Base-by-base conservation (phyloP, 2,113 vertebrate genomes). In the Pachypanchax playfairii region DNA sequence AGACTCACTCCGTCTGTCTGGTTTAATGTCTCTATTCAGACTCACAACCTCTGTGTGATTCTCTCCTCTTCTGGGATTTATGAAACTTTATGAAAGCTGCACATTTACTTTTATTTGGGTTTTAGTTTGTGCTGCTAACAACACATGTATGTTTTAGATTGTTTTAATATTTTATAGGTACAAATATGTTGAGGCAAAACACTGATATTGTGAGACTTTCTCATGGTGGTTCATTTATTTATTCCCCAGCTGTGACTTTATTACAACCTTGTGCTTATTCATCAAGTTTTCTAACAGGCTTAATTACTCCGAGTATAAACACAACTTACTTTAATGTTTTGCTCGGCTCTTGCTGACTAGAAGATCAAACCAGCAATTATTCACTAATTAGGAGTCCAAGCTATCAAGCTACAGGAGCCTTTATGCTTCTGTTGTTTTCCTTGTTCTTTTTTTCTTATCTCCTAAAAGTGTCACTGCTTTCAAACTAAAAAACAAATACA, bases 271-370 rank as follows among this genome's bases (percentile, higher is more conserved):
- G 31, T 39, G 8, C 9, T 36, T 36, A 35, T 39, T 62, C 58
- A 47, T 33, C 42, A 36, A 13, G 29, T 54, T 49, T 55, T 66
- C 65, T 4, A 7, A 2, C 26, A 25, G 7, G 8, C 20, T 11
- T 20, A 39, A 65, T 31, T 22, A 17, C 17, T 24, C 20, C n/a
- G 50, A 44, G 53, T 29, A 4, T 54, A 21, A 43, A 59, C 22
- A 29, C 4, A 49, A 49, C 6, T 64, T 1, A 8, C 48, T 60
- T 7, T 48, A 18, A 65, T 36, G 41, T 58, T 36, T 25, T 36
- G 2, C 0, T 57, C 46, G 29, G 58, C 35, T 50, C 33, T 31
- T 14, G 11, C 25, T 43, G 35, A 74, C 67, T 29, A 22, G n/a
- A 11, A 18, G 31, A 52, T n/a, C 38, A 26, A 24, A 8, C 11